Evolutionary conservation across 2,113 vertebrate species (phyloP), one percentile per base, ranked within the genome.

Genomic region (Muntiacus muntjak): DNA sequence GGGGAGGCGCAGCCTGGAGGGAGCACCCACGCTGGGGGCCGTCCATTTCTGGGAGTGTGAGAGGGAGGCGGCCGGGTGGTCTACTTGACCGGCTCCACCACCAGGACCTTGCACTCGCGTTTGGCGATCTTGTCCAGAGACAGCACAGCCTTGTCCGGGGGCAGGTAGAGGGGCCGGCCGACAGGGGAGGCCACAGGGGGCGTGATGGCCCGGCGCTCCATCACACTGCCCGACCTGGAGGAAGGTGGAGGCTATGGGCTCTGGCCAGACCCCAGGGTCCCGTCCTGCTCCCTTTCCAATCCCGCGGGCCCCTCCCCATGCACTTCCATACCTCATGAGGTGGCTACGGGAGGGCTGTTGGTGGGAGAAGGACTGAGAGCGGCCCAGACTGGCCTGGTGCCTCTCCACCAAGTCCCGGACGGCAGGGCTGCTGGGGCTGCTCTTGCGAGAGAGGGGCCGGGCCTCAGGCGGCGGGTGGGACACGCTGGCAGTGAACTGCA

Each of bases 111-210:
- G 97, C 99, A 99, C 97, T 99, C 99, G 2, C 99, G 99, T 98
- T 99, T 99, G 98, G 99, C 99, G 36, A 99, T 99, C 98, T 99
- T 99, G 98, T 99, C 99, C 92, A 99, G 98, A 1, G 99, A 99
- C 43, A 99, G 99, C 93, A 99, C 98, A 0, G 99, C 97, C 52
- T 99, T 99, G 97, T 99, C 99, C 0, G 99, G 99, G 6, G 99
- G 99, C 85, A 99, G 98, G 98, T 99, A 99, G 67, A 99, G 99
- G 2, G 99, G 99, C 0, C 99, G 99, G 0, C 99, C 99, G 0
- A 99, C 99, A 0, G 99, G 99, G 0, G 99, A 99, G 21, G 99
- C 99, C 8, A 99, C 99, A 0, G 99, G 99, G 0, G 99, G 99
- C 0, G 99, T 99, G 98, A 99, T 99, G 97, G 99, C 99, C 0